phyloP scores from a whole-genome alignment of 2,797 vertebrate genomes.

The Fundulus diaphanus region DNA sequence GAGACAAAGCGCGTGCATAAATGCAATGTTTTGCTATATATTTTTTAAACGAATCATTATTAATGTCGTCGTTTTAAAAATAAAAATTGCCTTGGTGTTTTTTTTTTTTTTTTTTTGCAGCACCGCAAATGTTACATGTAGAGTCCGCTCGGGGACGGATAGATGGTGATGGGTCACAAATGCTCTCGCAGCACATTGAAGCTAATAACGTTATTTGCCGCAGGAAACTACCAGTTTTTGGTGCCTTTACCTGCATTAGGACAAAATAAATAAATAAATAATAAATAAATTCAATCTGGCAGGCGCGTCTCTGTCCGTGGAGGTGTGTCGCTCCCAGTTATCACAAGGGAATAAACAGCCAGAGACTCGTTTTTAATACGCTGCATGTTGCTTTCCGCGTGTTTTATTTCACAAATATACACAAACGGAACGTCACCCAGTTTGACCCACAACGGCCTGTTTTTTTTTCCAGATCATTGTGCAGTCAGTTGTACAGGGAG shows the following conservation, averaged over 20 bases:
- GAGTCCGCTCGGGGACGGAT: background rate
- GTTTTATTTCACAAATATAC: background rate
- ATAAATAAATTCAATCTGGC: background rate
- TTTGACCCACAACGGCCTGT: conserved; percentile 6
- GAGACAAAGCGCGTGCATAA: conserved; percentile 59
- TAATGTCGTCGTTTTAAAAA: too few species aligned
- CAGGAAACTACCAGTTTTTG: background rate
- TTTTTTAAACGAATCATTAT: background rate
- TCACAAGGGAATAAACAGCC: conserved; percentile 19
- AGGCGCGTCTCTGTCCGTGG: conserved; percentile 21
- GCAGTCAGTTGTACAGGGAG: conserved; percentile 21
- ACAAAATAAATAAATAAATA: too few species aligned
- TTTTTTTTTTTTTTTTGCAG: background rate
- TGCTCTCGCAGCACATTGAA: conserved; percentile 46
- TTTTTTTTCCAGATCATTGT: background rate
- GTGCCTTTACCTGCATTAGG: background rate
- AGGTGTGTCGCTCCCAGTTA: conserved; percentile 59
- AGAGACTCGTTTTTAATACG: background rate
- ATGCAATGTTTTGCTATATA: conserved; percentile 3
- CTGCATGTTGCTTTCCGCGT: background rate
- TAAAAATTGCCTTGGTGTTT: background rate
- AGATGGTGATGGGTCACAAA: conserved; percentile 40
- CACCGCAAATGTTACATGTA: background rate
- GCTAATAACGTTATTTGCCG: conserved; percentile 15
- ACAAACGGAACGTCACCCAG: background rate